Conservation (phyloP, 2,888 invertebrate species). For the Lucinisca nassula region DNA sequence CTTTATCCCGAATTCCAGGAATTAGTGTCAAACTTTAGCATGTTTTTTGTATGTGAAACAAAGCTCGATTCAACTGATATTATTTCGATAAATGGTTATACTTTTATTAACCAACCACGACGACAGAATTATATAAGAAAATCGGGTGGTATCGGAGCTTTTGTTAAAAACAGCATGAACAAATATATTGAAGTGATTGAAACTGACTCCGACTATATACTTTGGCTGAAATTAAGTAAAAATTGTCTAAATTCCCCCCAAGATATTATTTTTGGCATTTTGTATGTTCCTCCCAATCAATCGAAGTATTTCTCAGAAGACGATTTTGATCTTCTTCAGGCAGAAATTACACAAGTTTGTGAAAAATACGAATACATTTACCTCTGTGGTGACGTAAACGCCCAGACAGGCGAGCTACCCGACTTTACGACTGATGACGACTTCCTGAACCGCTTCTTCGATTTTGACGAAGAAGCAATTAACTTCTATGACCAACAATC, state of each 20-base stretch:
- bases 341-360: not conserved
- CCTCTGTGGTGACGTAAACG: conserved; percentile 20
- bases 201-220: not conserved
- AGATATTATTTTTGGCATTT: conserved; percentile 18
- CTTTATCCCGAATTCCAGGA: not conserved
- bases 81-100: not conserved
- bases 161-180: not conserved
- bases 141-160: conserved; percentile 15
- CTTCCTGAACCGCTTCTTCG: not conserved
- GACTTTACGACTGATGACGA: not conserved
- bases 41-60: not conserved
- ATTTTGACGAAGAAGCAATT: not conserved
- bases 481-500: not conserved
- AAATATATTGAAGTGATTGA: not conserved
- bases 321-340: conserved; percentile 23
- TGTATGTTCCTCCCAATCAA: conserved; percentile 19
- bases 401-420: not conserved
- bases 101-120: not conserved
- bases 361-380: not conserved
- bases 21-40: not conserved
- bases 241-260: not conserved
- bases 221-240: not conserved
- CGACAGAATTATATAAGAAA: conserved; percentile 9
- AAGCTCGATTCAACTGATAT: too few relatives aligned
- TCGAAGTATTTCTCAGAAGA: conserved; percentile 19